Conservation (phyloP, 2,888 invertebrate species). For the Ichneumoninae sp. region DNA sequence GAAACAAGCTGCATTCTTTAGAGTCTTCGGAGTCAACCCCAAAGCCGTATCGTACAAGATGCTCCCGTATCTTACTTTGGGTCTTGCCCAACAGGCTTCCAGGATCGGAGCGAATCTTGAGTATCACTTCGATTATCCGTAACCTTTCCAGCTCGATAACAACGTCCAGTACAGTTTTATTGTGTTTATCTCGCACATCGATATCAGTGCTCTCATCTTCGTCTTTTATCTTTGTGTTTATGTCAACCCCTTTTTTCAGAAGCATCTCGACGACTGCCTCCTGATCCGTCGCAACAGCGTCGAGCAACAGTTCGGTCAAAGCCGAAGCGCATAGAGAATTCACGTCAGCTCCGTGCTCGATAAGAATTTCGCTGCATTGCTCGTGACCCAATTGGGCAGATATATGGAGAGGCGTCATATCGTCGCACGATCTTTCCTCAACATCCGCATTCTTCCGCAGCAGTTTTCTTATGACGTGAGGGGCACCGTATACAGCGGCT, state of each 20-base stretch:
- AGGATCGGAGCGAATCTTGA: too few relatives aligned
- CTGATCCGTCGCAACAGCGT: neutral
- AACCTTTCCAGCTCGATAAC: too few relatives aligned
- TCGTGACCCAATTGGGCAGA: neutral
- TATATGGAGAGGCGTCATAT: neutral
- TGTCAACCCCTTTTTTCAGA: neutral
- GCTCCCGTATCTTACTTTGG: neutral
- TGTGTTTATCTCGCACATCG: neutral
- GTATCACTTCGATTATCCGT: neutral
- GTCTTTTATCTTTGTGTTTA: neutral
- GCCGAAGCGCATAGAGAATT: neutral
- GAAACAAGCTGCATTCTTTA: neutral
- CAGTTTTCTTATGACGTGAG: too few relatives aligned
- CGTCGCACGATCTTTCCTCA: neutral
- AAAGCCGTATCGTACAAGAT: neutral
- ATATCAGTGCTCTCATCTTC: neutral
- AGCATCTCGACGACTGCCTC: neutral
- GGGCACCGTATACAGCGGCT: too few relatives aligned
- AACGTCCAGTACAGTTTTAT: neutral
- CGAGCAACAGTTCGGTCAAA: neutral
- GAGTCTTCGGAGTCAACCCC: neutral
- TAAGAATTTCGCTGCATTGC: neutral
- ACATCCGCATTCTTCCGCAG: neutral
- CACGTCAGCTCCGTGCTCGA: neutral
- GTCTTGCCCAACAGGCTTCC: neutral